Base-by-base conservation (phyloP, 2,888 invertebrate species). In the Pemphredon lugubris region DNA sequence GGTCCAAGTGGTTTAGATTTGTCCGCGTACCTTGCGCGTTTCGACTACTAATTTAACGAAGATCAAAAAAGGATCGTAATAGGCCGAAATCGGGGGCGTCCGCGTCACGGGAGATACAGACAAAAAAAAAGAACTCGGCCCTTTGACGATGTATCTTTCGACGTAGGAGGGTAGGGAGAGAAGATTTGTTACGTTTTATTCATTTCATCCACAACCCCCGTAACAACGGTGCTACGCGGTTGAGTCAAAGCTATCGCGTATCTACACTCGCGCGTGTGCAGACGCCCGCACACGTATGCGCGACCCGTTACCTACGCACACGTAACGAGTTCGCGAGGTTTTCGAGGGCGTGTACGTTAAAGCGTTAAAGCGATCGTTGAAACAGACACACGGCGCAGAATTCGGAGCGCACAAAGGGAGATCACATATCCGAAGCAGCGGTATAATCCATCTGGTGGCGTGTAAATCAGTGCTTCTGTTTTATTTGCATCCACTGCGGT, bases 11-110 rank as follows among this genome's bases (percentile, higher is more conserved):
- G 47, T 47, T 59, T 59, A 6, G 18, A 32, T 26, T 59, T 16
- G 23, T 18, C 9, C 54, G 40, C 47, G 21, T 47, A 21, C 20
- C 26, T 44, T 13, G 37, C 51, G 37, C 42, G 51, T 13, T 74
- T 69, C 60, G 42, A 59, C 69, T 61, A 65, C 50, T 55, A 55
- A 70, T 73, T 73, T 55, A 44, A 61, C 42, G 61, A 53, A 58
- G 34, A 13, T 21, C 51, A 53, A 26, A 37, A 45, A 55, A 55
- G 21, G 37, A 20, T 26, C 55, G 64, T 48, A 13, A 16, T 3
- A 11, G 34, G n/a, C 7, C 18, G 26, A 42, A 16, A 26, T 4
- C 30, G 40, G 16, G 20, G 40, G 13, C 13, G 30, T 6, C 13
- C 5, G 6, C 42, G 7, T n/a, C 2, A 23, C 1, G 40, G 6